These are phyloP conservation scores for Irena cyanogastra DNA, from an alignment of 2,113 vertebrate species.

Conservation along the genomic window DNA sequence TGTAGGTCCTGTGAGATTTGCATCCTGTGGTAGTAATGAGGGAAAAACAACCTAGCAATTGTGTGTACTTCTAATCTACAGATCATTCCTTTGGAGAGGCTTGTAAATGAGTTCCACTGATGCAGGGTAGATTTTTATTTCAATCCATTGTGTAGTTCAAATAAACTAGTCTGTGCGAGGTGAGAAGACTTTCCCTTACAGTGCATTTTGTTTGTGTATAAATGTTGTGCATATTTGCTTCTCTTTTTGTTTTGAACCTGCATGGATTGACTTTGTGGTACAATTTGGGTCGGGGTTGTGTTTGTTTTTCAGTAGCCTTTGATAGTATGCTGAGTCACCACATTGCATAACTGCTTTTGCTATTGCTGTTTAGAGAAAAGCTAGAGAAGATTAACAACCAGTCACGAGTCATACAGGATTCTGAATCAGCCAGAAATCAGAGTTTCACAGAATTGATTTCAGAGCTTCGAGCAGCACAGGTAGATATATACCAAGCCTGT, in stretches of 20 bases:
- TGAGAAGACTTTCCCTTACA: not conserved
- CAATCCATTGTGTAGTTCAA: not conserved
- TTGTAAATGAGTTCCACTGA: not conserved
- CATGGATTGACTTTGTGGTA: not conserved
- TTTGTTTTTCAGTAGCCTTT: not conserved
- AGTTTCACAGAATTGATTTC: conserved; percentile 76
- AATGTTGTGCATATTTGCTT: not conserved
- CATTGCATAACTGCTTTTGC: not conserved
- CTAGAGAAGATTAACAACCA: conserved; percentile 62
- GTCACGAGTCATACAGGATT: conserved; percentile 47
- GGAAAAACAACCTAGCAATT: not conserved
- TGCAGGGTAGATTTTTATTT: not conserved
- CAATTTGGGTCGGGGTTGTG: rapidly evolving
- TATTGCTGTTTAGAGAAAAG: conserved; percentile 75
- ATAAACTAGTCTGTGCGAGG: not conserved
- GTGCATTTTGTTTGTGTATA: not conserved
- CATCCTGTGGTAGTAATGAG: not conserved
- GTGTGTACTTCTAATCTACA: not conserved
- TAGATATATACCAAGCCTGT: not conserved
- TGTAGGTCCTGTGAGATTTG: not conserved
- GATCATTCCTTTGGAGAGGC: not conserved
- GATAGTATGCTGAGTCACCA: not conserved
- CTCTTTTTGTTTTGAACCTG: not conserved
- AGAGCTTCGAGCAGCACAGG: conserved; percentile 80
- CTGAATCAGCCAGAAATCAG: conserved; percentile 61